phyloP scores from a whole-genome alignment of 2,888 invertebrate genomes.

The Andrena chrysosceles region DNA sequence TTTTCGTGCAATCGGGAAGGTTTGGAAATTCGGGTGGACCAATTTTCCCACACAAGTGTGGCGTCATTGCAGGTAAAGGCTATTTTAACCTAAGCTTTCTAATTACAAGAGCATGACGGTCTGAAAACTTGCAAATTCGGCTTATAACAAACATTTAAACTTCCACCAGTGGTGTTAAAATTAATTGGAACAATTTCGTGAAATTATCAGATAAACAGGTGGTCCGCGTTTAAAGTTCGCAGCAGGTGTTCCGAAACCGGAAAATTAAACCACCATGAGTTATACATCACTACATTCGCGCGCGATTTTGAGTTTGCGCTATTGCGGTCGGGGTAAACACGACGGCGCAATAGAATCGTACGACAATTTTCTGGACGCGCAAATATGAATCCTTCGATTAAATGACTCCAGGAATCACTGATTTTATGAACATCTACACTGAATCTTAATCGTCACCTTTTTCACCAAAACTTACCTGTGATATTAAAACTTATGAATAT shows the following conservation, averaged over 20 bases:
- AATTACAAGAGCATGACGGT: constrained; percentile 54
- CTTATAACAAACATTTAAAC: constrained; percentile 61
- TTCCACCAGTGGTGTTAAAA: constrained; percentile 47
- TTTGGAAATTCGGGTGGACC: background rate
- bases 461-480: too few species aligned
- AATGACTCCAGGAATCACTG: too few species aligned
- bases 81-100: constrained; percentile 36
- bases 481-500: too few species aligned
- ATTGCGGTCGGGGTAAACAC: constrained; percentile 33
- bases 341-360: constrained; percentile 21
- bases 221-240: constrained; percentile 57
- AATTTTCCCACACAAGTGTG: background rate
- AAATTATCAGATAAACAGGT: constrained; percentile 65
- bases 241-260: constrained; percentile 59
- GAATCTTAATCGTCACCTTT: background rate
- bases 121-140: constrained; percentile 56
- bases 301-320: constrained; percentile 49
- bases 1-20: background rate
- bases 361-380: constrained; percentile 31
- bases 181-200: constrained; percentile 59
- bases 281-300: constrained; percentile 48
- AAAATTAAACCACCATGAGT: constrained; percentile 62
- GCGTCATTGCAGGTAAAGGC: constrained; percentile 2
- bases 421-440: background rate
- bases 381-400: background rate